These are phyloP conservation scores for Idaea straminata DNA, from an alignment of 2,888 invertebrate genomes.

Conservation along the genomic window DNA sequence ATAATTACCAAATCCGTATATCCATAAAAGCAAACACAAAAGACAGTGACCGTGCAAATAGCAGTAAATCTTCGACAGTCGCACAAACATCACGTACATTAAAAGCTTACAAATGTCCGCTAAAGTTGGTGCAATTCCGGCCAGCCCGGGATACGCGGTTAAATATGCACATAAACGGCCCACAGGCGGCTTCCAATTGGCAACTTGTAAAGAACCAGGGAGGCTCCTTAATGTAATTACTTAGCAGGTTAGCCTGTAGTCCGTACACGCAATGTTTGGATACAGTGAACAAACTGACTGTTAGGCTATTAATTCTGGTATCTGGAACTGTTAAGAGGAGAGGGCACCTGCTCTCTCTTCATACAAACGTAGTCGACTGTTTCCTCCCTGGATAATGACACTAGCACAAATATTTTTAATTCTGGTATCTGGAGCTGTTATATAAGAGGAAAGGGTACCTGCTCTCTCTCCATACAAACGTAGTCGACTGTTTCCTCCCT, in stretches of 20 bases:
- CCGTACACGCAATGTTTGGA: constrained; percentile 34
- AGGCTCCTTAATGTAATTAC: constrained; percentile 59
- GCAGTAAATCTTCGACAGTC: not conserved
- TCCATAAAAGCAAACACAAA: not conserved
- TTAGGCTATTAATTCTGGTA: constrained; percentile 8
- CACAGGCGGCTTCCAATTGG: constrained; percentile 48
- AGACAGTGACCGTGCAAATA: not conserved
- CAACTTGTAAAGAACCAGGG: constrained; percentile 48
- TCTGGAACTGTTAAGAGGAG: constrained; percentile 20
- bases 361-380: too few species aligned
- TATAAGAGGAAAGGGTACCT: too few species aligned
- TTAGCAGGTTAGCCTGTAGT: constrained; percentile 27
- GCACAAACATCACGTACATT: constrained; percentile 31
- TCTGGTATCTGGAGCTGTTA: too few species aligned
- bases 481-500: too few species aligned
- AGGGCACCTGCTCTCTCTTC: constrained; percentile 8
- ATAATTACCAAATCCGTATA: not conserved
- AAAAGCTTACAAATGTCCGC: constrained; percentile 37
- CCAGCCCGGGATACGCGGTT: constrained; percentile 41
- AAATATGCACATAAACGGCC: constrained; percentile 61
- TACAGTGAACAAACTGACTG: constrained; percentile 28
- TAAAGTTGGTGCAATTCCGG: constrained; percentile 40
- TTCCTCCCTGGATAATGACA: too few species aligned
- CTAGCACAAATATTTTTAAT: too few species aligned
- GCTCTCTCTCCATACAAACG: too few species aligned